Evolutionary conservation across 92 coral and sea anemone genomes (phyloP).

Genomic region (Micromussa lordhowensis): DNA sequence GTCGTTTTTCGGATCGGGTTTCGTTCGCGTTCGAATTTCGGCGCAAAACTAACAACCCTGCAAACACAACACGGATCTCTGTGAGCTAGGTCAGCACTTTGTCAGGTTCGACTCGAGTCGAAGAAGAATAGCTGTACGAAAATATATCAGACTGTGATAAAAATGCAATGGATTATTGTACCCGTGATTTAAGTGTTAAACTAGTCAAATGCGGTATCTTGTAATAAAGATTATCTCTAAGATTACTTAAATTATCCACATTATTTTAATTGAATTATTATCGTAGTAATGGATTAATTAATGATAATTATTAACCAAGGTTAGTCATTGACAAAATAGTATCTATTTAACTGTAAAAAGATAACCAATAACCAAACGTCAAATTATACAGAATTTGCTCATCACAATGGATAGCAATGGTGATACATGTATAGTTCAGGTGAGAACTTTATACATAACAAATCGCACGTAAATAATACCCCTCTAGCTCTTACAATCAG

Average conservation of each 20-base stretch:
- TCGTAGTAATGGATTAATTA: neutral
- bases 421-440: constrained; percentile 4
- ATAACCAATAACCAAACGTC: constrained; percentile 2
- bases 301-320: neutral
- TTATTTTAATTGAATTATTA: too few species aligned
- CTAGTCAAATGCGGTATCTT: too few species aligned
- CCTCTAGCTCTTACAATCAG: too few species aligned
- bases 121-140: neutral
- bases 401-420: constrained; percentile 23
- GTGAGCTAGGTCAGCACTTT: neutral
- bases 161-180: neutral
- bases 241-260: too few species aligned
- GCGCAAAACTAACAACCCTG: neutral
- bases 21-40: neutral
- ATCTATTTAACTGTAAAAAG: neutral
- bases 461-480: too few species aligned
- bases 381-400: constrained; percentile 4
- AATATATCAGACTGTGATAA: neutral
- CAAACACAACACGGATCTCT: neutral
- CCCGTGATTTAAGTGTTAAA: neutral
- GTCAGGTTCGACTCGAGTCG: neutral
- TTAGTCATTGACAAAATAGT: neutral
- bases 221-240: too few species aligned
- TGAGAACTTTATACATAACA: neutral
- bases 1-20: too few species aligned